phyloP scores from a whole-genome alignment of 2,113 vertebrate genomes.

The Zeus faber region DNA sequence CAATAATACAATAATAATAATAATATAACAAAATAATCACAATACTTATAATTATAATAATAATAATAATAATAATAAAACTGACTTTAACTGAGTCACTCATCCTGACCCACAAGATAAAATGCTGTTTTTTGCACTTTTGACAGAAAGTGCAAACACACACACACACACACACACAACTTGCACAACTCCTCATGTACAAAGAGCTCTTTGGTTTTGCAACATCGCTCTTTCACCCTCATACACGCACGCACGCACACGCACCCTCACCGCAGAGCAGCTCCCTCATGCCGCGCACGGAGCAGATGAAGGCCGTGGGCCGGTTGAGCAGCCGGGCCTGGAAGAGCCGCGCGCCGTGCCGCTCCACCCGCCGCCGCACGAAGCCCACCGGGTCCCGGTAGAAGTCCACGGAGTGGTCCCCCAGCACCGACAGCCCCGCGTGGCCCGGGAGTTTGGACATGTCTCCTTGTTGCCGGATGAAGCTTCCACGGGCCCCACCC shows the following conservation, averaged over 20 bases:
- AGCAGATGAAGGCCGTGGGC: slow-evolving; percentile 65
- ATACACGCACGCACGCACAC: neutral
- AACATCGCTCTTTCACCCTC: neutral
- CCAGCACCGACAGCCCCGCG: slow-evolving; percentile 58
- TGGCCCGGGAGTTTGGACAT: slow-evolving; percentile 67
- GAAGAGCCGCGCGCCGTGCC: slow-evolving; percentile 58
- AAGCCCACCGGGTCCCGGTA: slow-evolving; percentile 67
- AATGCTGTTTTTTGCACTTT: no score
- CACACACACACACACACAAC: no score
- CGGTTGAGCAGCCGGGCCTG: slow-evolving; percentile 63
- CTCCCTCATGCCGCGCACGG: slow-evolving; percentile 56
- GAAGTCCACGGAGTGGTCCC: slow-evolving; percentile 69
- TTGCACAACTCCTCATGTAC: no score
- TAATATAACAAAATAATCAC: no score
- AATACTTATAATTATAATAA: no score
- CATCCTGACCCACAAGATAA: no score
- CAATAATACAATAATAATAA: no score
- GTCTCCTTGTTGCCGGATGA: neutral
- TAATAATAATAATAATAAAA: no score
- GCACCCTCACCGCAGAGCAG: slow-evolving; percentile 54
- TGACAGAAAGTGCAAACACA: no score
- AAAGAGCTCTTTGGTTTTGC: no score
- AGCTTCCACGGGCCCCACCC: no score
- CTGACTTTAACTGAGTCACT: no score
- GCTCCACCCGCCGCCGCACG: slow-evolving; percentile 51